Conservation (phyloP, 2,113 vertebrate species). For the Catagonus wagneri region DNA sequence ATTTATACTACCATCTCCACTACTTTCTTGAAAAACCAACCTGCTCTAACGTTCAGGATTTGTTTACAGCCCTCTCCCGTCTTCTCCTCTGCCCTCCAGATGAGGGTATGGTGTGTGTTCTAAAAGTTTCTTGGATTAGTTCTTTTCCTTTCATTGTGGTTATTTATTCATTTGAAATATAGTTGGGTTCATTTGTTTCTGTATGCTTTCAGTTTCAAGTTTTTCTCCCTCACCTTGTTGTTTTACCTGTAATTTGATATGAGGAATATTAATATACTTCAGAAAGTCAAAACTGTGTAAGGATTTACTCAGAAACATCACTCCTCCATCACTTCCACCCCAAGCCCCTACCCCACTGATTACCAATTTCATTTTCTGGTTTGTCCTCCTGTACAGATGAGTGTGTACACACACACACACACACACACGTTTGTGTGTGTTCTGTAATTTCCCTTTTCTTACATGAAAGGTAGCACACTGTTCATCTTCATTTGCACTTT, state of each 20-base stretch:
- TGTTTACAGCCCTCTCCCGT: neutral
- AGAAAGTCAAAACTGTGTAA: neutral
- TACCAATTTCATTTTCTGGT: neutral
- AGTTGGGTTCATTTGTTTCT: neutral
- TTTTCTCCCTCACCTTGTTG: neutral
- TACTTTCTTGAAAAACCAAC: neutral
- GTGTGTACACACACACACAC: too few species aligned
- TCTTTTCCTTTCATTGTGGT: neutral
- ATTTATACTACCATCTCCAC: neutral
- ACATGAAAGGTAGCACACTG: neutral
- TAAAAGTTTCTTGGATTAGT: neutral
- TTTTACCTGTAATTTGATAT: neutral
- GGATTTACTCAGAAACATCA: neutral
- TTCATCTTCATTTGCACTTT: neutral
- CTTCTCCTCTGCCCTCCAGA: rapidly evolving
- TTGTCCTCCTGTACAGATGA: neutral
- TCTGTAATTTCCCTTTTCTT: slow-evolving; percentile 2
- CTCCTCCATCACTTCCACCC: neutral
- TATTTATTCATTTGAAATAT: slow-evolving; percentile 9
- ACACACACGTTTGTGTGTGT: neutral
- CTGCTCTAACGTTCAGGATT: neutral
- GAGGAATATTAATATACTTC: neutral
- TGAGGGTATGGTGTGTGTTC: neutral
- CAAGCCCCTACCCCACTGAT: too few species aligned
- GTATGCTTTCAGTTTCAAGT: neutral